phyloP scores from a whole-genome alignment of 2,888 invertebrate genomes.

The Spodoptera picta region DNA sequence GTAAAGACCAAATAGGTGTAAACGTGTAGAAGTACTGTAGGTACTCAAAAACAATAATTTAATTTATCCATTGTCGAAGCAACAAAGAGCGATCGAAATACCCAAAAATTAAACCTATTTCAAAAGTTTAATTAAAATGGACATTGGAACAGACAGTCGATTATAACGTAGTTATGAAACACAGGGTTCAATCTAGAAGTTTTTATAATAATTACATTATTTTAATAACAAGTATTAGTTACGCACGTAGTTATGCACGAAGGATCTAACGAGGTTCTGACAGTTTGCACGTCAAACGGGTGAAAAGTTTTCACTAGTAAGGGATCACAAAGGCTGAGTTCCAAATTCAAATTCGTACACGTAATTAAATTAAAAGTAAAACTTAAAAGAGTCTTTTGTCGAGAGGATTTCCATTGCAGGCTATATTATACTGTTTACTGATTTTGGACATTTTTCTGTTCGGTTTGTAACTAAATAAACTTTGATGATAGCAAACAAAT shows the following conservation, averaged over 20 bases:
- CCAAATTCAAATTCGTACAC: conserved; percentile 41
- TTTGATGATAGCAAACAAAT: too few relatives aligned
- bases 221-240: conserved; percentile 16
- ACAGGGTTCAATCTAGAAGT: conserved; percentile 16
- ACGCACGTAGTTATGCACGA: conserved; percentile 18
- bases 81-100: conserved; percentile 14
- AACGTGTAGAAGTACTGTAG: too few relatives aligned
- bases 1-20: too few relatives aligned
- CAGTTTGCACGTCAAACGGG: conserved; percentile 37
- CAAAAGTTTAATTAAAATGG: conserved; percentile 20
- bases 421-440: too few relatives aligned
- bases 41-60: too few relatives aligned
- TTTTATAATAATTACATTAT: conserved; percentile 20
- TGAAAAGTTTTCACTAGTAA: conserved; percentile 39
- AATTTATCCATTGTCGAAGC: conserved; percentile 1
- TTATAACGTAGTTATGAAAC: conserved; percentile 12
- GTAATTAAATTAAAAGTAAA: conserved; percentile 41
- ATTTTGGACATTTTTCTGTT: too few relatives aligned
- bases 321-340: conserved; percentile 45
- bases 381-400: conserved; percentile 26
- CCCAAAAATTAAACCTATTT: conserved; percentile 19
- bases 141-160: not conserved
- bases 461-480: too few relatives aligned
- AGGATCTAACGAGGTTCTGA: conserved; percentile 29
- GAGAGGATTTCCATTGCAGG: conserved; percentile 4